Evolutionary conservation across 1,140 invertebrate genomes (phyloP), one percentile per base, ranked within the genome.

Genomic region (Pemphigus obesinymphae): DNA sequence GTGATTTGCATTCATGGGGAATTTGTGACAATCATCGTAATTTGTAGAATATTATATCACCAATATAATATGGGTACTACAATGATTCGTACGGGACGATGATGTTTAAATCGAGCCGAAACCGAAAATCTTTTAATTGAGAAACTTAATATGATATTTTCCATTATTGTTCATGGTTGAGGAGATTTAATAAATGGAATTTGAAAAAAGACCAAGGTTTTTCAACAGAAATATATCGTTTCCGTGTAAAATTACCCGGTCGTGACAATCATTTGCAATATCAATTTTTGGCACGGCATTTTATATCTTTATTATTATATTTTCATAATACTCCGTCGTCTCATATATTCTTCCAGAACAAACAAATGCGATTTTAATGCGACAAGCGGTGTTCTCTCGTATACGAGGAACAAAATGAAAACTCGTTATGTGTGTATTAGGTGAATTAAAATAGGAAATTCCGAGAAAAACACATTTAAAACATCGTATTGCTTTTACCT

Each of bases 361-460:
- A 75, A 31, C 29, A 53, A 53, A 75, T 50, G 72, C 48, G 72
- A 50, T 75, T 75, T 75, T 75, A 75, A 75, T 75, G 72, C 43
- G 72, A 70, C 37, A 70, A 70, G 37, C 66, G 23, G 40, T 70
- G 26, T 43, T 70, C 26, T 45, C 37, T n/a, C n/a, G n/a, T n/a
- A 43, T 26, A 45, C 15, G 15, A 26, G 17, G 66, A 70, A 70
- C 0, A 11, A 17, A 43, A 70, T 70, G 26, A 43, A 70, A 70
- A 45, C 26, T 13, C 40, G 40, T 70, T 23, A 43, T 70, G 13
- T 29, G 37, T 17, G 66, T 45, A 70, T 45, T 70, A 70, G n/a
- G n/a, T n/a, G n/a, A 26, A 70, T 70, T 70, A 70, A 70, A 66
- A 66, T 31, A 66, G 31, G 63, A 20, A 66, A 70, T 70, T 45